These are phyloP conservation scores for Campopleginae sp. DNA, from an alignment of 2,888 invertebrate species.

Conservation along the genomic window DNA sequence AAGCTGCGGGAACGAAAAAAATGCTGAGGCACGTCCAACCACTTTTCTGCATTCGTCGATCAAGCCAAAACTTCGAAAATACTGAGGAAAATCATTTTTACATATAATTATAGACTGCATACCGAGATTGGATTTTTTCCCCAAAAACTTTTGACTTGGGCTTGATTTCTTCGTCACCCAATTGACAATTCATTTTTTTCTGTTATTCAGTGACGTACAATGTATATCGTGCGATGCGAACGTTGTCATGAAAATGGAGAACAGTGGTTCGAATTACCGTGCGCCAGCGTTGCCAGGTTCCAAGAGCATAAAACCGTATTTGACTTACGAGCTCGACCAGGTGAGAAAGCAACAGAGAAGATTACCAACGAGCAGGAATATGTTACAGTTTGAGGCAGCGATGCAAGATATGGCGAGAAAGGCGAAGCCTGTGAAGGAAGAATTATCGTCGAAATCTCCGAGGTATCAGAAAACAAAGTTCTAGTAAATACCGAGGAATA, in stretches of 20 bases:
- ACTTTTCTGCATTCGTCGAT: background rate
- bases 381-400: constrained; percentile 84
- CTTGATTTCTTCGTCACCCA: background rate
- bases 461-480: constrained; percentile 61
- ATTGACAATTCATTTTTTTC: background rate
- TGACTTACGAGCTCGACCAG: constrained; percentile 89
- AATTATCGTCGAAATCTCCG: constrained; percentile 70
- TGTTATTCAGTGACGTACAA: constrained; percentile 87
- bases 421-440: constrained; percentile 67
- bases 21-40: constrained; percentile 85
- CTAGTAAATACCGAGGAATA: no score
- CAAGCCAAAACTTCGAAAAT: background rate
- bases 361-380: constrained; percentile 83
- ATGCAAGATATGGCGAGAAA: constrained; percentile 79
- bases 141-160: background rate
- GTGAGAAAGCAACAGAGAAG: constrained; percentile 85
- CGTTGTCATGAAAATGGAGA: constrained; percentile 88
- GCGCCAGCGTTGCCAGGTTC: constrained; percentile 86
- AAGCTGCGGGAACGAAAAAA: constrained; percentile 91
- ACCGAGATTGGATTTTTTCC: background rate
- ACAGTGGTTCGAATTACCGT: constrained; percentile 82
- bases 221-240: constrained; percentile 92
- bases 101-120: background rate
- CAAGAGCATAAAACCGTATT: constrained; percentile 88
- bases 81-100: background rate